phyloP scores from a whole-genome alignment of 2,888 invertebrate genomes.

The Antheraea assamensis region DNA sequence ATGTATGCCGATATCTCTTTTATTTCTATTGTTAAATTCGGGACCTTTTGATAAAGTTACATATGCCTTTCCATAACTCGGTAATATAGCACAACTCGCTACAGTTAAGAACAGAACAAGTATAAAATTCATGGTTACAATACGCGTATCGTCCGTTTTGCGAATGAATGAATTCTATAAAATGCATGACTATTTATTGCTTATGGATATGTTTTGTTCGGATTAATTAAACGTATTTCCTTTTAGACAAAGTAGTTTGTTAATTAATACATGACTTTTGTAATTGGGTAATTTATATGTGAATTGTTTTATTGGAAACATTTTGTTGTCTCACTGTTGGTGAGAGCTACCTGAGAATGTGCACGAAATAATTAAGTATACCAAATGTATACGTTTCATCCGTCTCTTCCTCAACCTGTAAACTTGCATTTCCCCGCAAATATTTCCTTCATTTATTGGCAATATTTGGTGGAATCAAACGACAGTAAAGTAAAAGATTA shows the following conservation, averaged over 20 bases:
- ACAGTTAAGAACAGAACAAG: background rate
- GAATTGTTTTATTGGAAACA: background rate
- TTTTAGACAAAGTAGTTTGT: background rate
- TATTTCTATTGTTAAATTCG: background rate
- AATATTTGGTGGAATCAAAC: too few species aligned
- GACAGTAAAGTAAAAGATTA: too few species aligned
- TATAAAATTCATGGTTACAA: background rate
- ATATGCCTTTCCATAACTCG: conserved; percentile 1
- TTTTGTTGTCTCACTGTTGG: too few species aligned
- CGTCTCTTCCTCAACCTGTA: too few species aligned
- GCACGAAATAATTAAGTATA: too few species aligned
- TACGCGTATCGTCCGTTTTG: background rate
- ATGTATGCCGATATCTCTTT: conserved; percentile 3
- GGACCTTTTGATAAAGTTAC: background rate
- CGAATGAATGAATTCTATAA: conserved; percentile 1
- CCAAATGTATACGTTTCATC: too few species aligned
- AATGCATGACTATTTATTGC: background rate
- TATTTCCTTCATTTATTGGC: too few species aligned
- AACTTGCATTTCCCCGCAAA: too few species aligned
- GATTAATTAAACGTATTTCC: conserved; percentile 9
- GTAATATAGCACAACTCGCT: conserved; percentile 4
- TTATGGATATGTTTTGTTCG: background rate
- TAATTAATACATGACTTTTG: background rate
- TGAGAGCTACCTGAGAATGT: too few species aligned
- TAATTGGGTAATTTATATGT: background rate